Base-by-base conservation (phyloP, 2,888 invertebrate genomes). In the Aplocera efformata region DNA sequence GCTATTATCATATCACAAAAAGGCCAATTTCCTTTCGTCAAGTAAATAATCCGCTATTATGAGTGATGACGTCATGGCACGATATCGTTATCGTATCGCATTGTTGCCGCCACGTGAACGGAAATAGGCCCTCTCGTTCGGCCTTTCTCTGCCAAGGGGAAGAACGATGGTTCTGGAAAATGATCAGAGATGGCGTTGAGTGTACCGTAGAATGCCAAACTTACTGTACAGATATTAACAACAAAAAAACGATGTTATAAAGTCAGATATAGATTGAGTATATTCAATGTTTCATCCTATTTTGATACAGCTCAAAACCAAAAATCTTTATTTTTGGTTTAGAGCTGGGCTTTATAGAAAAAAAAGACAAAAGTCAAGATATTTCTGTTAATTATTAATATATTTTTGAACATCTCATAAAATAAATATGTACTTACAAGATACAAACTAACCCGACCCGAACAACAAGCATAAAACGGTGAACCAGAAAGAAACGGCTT, bases 71-170 rank as follows among this genome's bases (percentile, higher is more conserved):
- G 48, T 58, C 67, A 67, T 78, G 70, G 64, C 55, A 50, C 63
- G 54, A 65, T 73, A 67, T 75, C 73, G 65, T 56, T 52, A 46
- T 58, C 54, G 58, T 69, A 55, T 72, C 69, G 63, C 48, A 75
- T 81, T 79, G 78, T 78, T 61, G 48, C 48, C 63, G 81, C 48
- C 85, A 82, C 85, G 85, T 83, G 85, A 51, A 75, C 79, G 85
- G 85, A 85, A 80, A 82, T 77, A 73, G 60, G 68, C 72, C 74
- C 75, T 72, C 73, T 64, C 44, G 44, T 17, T 17, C 13, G 13
- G 13, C 13, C 13, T 5, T 17, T 17, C 13, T 17, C 53, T 50
- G 33, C 45, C 45, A 25, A 32, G 8, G 21, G 37, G 41, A 48
- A 48, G 43, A 42, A 26, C 43, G 34, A 8, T 59, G 55, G 56